phyloP scores from a whole-genome alignment of 2,888 invertebrate species.

The Lycocerus yunnanus region DNA sequence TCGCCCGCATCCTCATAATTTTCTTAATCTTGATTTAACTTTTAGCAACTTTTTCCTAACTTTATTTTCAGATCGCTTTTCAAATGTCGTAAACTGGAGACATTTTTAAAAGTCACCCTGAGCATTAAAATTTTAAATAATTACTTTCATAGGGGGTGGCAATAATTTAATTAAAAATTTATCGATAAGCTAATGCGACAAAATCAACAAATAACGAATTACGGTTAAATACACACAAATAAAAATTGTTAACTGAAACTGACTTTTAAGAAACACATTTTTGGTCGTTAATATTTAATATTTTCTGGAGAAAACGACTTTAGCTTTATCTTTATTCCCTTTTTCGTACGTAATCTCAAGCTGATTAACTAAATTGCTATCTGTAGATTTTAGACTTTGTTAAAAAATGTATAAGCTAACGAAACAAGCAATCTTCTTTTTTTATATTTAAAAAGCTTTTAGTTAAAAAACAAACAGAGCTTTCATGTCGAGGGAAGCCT shows the following conservation, averaged over 20 bases:
- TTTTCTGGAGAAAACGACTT: neutral
- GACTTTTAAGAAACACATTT: neutral
- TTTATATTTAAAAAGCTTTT: neutral
- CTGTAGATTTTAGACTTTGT: neutral
- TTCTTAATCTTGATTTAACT: neutral
- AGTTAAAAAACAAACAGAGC: neutral
- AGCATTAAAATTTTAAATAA: neutral
- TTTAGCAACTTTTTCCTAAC: neutral
- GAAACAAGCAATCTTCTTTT: neutral
- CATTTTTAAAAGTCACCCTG: neutral
- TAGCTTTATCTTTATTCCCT: neutral
- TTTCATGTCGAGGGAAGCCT: neutral
- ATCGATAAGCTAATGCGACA: neutral
- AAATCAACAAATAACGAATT: neutral
- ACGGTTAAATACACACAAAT: neutral
- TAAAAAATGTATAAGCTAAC: neutral
- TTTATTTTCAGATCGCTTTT: neutral
- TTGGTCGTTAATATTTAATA: neutral
- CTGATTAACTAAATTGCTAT: constrained; percentile 4
- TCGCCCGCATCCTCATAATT: neutral
- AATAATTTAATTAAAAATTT: neutral
- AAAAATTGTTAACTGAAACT: neutral
- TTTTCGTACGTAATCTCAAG: neutral
- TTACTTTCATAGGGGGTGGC: neutral
- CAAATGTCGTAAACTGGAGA: neutral